Evolutionary conservation across 2,888 invertebrate genomes (phyloP).

Genomic region (Chymomyza amoena): DNA sequence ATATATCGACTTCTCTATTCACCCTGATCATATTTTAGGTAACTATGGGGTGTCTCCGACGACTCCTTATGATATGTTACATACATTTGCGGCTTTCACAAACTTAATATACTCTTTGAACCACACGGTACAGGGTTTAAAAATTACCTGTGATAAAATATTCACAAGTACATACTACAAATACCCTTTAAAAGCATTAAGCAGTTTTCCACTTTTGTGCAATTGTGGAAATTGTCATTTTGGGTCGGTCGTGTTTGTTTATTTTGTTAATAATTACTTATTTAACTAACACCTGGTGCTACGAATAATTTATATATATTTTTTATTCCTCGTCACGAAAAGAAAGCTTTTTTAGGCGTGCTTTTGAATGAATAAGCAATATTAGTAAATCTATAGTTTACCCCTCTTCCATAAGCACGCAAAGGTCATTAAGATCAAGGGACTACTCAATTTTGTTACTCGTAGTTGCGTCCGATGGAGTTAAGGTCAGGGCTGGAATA

Average conservation of each 20-base stretch:
- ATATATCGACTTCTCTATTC: too few relatives aligned
- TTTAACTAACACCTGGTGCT: background rate
- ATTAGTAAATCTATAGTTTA: background rate
- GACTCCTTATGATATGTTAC: too few relatives aligned
- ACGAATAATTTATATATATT: constrained; percentile 20
- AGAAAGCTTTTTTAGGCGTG: background rate
- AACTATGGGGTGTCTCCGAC: too few relatives aligned
- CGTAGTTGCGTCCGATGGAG: too few relatives aligned
- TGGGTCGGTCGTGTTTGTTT: constrained; percentile 1
- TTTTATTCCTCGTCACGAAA: background rate
- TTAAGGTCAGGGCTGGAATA: too few relatives aligned
- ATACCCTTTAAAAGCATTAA: constrained; percentile 47
- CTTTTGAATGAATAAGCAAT: background rate
- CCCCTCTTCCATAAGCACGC: background rate
- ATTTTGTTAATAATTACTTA: background rate
- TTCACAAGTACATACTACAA: constrained; percentile 48
- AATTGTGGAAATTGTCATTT: constrained; percentile 3
- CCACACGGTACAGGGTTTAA: too few relatives aligned
- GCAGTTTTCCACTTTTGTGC: constrained; percentile 22
- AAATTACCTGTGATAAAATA: constrained; percentile 61
- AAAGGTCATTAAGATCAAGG: background rate
- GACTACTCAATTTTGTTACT: too few relatives aligned
- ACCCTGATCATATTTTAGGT: too few relatives aligned
- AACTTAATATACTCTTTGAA: too few relatives aligned
- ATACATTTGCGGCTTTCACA: too few relatives aligned